Conservation (phyloP, 2,888 invertebrate genomes). For the Opisthograptis luteolata region DNA sequence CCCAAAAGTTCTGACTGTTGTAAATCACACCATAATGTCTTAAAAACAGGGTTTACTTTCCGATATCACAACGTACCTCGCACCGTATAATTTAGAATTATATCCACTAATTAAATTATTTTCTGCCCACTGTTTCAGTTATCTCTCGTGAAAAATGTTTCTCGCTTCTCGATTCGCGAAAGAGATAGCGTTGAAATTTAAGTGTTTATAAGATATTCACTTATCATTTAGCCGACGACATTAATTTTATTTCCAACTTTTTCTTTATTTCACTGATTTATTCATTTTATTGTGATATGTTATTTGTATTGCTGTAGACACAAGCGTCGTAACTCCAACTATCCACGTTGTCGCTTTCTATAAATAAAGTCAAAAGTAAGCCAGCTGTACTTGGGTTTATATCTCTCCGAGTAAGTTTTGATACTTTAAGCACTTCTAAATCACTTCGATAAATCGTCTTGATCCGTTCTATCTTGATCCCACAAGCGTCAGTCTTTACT, state of each 20-base stretch:
- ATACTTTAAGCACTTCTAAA: slow-evolving; percentile 22
- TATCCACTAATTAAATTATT: slow-evolving; percentile 36
- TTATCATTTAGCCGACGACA: background rate
- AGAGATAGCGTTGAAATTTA: background rate
- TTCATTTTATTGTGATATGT: background rate
- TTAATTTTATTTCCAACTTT: background rate
- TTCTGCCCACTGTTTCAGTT: slow-evolving; percentile 19
- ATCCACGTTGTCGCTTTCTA: background rate
- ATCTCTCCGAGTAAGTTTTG: slow-evolving; percentile 3
- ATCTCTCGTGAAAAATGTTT: slow-evolving; percentile 12
- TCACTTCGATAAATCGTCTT: slow-evolving; percentile 24
- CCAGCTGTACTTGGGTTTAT: background rate
- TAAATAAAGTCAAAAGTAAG: background rate
- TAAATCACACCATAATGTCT: slow-evolving; percentile 27
- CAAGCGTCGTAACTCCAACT: background rate
- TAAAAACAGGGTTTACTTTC: slow-evolving; percentile 16
- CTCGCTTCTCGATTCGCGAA: background rate
- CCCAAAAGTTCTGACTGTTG: background rate
- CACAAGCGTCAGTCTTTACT: slow-evolving; percentile 47
- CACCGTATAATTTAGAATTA: slow-evolving; percentile 46
- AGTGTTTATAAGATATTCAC: background rate
- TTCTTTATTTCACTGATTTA: background rate
- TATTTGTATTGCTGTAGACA: background rate
- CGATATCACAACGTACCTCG: slow-evolving; percentile 40
- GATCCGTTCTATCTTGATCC: slow-evolving; percentile 38